Conservation (phyloP, 2,113 vertebrate species). For the Amazona vittata region DNA sequence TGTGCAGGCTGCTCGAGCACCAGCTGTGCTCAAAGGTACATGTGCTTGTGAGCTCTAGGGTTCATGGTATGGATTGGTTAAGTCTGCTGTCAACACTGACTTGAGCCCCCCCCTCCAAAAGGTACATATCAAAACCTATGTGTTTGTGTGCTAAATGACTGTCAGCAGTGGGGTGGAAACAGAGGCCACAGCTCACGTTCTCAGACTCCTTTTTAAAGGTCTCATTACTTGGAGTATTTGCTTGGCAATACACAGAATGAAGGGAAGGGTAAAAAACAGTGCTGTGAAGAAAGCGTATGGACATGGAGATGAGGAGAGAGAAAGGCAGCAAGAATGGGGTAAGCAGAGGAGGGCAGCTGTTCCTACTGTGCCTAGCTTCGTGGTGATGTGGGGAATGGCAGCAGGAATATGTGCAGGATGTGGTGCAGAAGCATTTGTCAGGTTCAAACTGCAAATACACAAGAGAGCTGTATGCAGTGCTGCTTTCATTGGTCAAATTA, state of each 20-base stretch:
- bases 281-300: neutral
- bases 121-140: neutral
- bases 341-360: neutral
- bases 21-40: neutral
- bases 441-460: neutral
- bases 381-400: rapidly evolving
- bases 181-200: neutral
- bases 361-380: neutral
- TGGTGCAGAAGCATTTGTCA: neutral
- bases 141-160: neutral
- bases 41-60: neutral
- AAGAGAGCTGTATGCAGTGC: neutral
- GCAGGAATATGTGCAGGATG: neutral
- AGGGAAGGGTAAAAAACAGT: too few relatives aligned
- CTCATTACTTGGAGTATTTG: neutral
- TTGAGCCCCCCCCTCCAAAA: neutral
- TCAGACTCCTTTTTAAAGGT: neutral
- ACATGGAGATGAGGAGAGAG: neutral
- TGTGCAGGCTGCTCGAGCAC: rapidly evolving
- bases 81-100: neutral
- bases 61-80: neutral
- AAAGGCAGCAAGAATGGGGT: neutral
- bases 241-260: neutral
- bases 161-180: neutral
- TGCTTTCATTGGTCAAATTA: neutral